Base-by-base conservation (phyloP, 2,797 vertebrate genomes). In the Cuniculus paca region DNA sequence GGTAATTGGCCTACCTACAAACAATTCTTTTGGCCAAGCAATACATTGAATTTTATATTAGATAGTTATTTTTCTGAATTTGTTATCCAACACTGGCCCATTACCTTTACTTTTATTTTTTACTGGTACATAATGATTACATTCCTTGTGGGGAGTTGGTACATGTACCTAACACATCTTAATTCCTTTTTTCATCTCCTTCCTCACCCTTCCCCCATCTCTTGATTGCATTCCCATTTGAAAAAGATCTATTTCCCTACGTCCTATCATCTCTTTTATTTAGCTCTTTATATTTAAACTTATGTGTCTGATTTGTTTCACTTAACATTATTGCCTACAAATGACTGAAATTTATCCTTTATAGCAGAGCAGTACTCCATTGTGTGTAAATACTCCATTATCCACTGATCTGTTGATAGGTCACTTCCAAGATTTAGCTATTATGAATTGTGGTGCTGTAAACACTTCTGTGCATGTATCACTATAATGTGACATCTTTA, bases 41-140 rank as follows among this genome's bases (percentile, higher is more conserved):
- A 48, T 65, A 48, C 61, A 65, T 56, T 93, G 13, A 14, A 84
- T 94, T 90, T 89, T 97, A 72, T 63, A 31, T 88, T 90, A 22
- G 12, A 1, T 90, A 54, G 24, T 90, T 84, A 79, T 90, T 84
- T 97, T 88, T 94, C 28, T 77, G 36, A 61, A 92, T 26, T 79
- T 93, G 20, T 63, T 90, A 77, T 48, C 24, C 89, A 65, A 52
- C 8, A 52, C 0, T 86, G 39, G 31, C 42, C 28, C 22, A 65
- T 0, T 93, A 93, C 45, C 56, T 91, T 95, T 94, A 42, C 36
- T 96, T 13, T 80, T 94, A 36, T 9, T 70, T 36, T 70, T 70
- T 70, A 70, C 20, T 70, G 16, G 36, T 70, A 39, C n/a, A 36
- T 36, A 70, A 70, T 39, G n/a, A 70, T 70, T 39, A 22, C 36